These are phyloP conservation scores for Oophaga pumilio DNA, from an alignment of 2,113 vertebrate genomes.

Conservation along the genomic window DNA sequence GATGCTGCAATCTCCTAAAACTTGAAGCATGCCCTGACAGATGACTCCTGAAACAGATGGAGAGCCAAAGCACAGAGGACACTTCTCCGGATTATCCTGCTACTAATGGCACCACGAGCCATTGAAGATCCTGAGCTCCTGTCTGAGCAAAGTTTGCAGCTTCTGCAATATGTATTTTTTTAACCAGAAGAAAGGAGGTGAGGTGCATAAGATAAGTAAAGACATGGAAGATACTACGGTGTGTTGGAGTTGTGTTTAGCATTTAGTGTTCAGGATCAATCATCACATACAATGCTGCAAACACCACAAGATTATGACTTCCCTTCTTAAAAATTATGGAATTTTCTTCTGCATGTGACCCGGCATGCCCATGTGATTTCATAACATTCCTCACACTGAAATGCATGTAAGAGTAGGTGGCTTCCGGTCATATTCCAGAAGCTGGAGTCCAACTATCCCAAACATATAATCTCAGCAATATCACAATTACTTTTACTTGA, in stretches of 20 bases:
- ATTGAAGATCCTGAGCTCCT: no score
- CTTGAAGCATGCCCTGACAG: no score
- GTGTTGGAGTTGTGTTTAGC: not conserved
- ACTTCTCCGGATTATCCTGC: no score
- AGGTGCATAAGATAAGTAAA: no score
- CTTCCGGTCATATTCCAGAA: not conserved
- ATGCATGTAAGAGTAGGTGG: not conserved
- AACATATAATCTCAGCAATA: not conserved
- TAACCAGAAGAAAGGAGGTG: no score
- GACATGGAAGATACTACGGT: no score
- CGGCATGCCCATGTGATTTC: conserved; percentile 1
- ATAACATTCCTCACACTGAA: not conserved
- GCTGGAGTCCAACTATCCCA: not conserved
- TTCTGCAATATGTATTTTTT: no score
- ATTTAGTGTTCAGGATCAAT: not conserved
- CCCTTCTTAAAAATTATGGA: not conserved
- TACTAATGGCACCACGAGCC: no score
- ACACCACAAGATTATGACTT: not conserved
- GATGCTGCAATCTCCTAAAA: no score
- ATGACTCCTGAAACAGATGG: no score
- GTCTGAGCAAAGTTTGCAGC: no score
- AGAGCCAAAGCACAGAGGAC: not conserved
- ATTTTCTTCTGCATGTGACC: conserved; percentile 1
- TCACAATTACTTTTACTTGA: not conserved
- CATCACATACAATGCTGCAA: not conserved